Base-by-base conservation (phyloP, 2,797 vertebrate species). In the Pyrocephalus nanus region DNA sequence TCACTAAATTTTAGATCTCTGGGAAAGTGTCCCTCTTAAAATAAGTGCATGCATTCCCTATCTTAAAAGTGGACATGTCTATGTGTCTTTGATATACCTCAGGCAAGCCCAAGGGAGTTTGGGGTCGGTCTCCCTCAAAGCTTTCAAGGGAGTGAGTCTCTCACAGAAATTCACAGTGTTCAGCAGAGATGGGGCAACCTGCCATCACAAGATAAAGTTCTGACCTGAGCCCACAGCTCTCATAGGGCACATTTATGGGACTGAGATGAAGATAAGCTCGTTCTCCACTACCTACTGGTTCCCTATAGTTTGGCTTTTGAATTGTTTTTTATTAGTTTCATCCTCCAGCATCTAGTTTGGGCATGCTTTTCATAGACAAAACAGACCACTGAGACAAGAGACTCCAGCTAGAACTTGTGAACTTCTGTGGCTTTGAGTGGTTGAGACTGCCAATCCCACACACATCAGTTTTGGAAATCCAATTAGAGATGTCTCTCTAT, bases 31-130 rank as follows among this genome's bases (percentile, higher is more conserved):
- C 14, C 57, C 30, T 40, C 38, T 67, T 53, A 32, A 71, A 89
- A 54, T n/a, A 61, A 65, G 12, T 53, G 12, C 6, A 27, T 29
- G 5, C 11, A 42, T 81, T 53, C 34, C 29, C 21, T 65, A 0
- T 8, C 29, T 50, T 27, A 57, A 34, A 20, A 53, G n/a, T 22
- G 48, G 40, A 51, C 10, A 42, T 0, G 3, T 1, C 0, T 9
- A 29, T 32, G 4, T 90, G 23, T 20, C 40, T 83, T 77, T 74
- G 40, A 26, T 36, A 43, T 15, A 6, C 30, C 26, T 38, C 18
- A 54, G 22, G 10, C 6, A 62, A 76, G 25, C 4, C 4, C 32
- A 65, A 18, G 20, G 61, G 22, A 58, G 11, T 54, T 20, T 17
- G 11, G 12, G 26, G 19, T n/a, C 32, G 8, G 3, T 20, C 26